These are phyloP conservation scores for Huso huso DNA, from an alignment of 2,797 vertebrate species.

Conservation along the genomic window DNA sequence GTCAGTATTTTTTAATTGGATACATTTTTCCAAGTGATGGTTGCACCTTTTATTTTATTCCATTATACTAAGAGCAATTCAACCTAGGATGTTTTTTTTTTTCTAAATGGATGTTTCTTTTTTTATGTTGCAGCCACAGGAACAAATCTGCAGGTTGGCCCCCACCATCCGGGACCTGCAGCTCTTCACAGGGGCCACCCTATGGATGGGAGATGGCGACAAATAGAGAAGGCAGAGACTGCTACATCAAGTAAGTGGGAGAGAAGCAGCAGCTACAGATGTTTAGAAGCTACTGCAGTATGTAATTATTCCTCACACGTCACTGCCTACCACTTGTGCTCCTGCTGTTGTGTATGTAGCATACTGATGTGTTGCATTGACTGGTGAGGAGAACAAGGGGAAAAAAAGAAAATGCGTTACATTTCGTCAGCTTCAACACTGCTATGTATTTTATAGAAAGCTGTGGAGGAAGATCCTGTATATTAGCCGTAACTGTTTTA, in stretches of 20 bases:
- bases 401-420: neutral
- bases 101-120: too few species aligned
- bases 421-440: neutral
- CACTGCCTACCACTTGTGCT: conserved; percentile 43
- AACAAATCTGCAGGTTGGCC: conserved; percentile 88
- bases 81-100: too few species aligned
- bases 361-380: conserved; percentile 52
- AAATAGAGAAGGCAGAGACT: conserved; percentile 90
- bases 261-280: conserved; percentile 34
- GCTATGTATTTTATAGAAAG: neutral
- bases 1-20: too few species aligned
- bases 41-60: too few species aligned
- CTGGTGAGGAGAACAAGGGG: conserved; percentile 32
- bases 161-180: conserved; percentile 83
- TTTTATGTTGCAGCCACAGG: conserved; percentile 71
- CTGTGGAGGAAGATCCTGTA: neutral
- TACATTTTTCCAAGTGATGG: too few species aligned
- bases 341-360: conserved; percentile 57
- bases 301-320: conserved; percentile 58
- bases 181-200: conserved; percentile 76
- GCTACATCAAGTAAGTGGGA: conserved; percentile 83
- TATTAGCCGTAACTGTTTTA: neutral
- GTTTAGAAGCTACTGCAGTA: conserved; percentile 39
- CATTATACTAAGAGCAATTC: too few species aligned
- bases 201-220: conserved; percentile 96